Evolutionary conservation across 2,888 invertebrate species (phyloP).

Genomic region (Orthonevra nobilis): DNA sequence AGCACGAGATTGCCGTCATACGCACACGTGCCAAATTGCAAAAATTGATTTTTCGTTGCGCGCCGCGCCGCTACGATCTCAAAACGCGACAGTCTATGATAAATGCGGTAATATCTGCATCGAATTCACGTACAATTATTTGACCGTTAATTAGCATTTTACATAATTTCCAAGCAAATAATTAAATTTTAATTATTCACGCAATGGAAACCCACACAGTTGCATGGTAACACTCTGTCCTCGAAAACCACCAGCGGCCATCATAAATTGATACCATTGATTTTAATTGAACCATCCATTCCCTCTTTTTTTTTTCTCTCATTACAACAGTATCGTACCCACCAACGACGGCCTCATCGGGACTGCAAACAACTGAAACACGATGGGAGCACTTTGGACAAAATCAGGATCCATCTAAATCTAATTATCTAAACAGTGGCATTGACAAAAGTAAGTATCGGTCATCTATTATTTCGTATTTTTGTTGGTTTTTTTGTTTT

Average conservation of each 20-base stretch:
- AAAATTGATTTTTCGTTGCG: constrained; percentile 24
- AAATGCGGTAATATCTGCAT: constrained; percentile 54
- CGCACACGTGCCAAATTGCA: constrained; percentile 31
- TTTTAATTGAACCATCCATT: constrained; percentile 55
- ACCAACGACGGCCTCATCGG: constrained; percentile 76
- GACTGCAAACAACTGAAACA: constrained; percentile 76
- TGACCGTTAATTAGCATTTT: constrained; percentile 77
- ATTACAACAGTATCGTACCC: constrained; percentile 77
- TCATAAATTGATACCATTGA: background rate
- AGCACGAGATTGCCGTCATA: background rate
- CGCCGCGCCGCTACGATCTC: background rate
- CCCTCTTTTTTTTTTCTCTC: constrained; percentile 8
- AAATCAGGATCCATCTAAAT: constrained; percentile 75
- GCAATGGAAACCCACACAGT: constrained; percentile 32
- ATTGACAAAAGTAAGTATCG: constrained; percentile 78
- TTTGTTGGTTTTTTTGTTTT: background rate
- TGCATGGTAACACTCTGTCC: background rate
- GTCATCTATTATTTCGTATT: background rate
- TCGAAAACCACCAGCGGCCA: background rate
- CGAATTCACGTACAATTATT: constrained; percentile 50
- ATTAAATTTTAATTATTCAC: constrained; percentile 70
- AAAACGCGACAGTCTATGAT: constrained; percentile 24
- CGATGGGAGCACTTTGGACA: constrained; percentile 76
- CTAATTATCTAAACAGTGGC: constrained; percentile 70
- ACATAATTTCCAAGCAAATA: constrained; percentile 72